Conservation (phyloP, 2,888 invertebrate species). For the Elmis aenea region DNA sequence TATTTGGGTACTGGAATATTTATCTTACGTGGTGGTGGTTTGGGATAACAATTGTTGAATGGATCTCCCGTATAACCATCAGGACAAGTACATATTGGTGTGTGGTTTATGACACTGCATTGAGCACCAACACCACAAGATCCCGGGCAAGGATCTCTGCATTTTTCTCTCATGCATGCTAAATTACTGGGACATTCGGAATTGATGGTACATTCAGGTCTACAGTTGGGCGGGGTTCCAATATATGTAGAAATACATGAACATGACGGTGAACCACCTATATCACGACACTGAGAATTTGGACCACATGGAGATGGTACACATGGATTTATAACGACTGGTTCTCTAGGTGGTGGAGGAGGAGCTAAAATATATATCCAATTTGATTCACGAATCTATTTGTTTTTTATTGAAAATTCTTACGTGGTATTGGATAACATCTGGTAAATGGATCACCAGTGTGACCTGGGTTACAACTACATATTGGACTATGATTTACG, state of each 20-base stretch:
- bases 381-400: not conserved
- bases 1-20: not conserved
- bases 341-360: constrained; percentile 12
- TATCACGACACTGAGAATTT: constrained; percentile 56
- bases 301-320: constrained; percentile 62
- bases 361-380: constrained; percentile 15
- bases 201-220: constrained; percentile 61
- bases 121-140: constrained; percentile 60
- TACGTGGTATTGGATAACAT: constrained; percentile 48
- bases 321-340: constrained; percentile 46
- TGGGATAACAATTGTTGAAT: constrained; percentile 66
- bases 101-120: constrained; percentile 61
- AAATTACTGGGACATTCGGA: constrained; percentile 62
- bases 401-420: too few relatives aligned
- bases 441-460: constrained; percentile 65
- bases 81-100: constrained; percentile 59
- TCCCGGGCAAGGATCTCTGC: constrained; percentile 59
- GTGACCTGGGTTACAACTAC: constrained; percentile 59
- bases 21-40: constrained; percentile 38
- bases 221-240: constrained; percentile 61
- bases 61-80: constrained; percentile 69
- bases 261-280: constrained; percentile 50
- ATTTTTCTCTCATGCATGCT: constrained; percentile 62
- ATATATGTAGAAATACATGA: constrained; percentile 56
- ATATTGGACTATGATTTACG: constrained; percentile 62